Evolutionary conservation across 2,888 invertebrate genomes (phyloP), one percentile per base, ranked within the genome.

Genomic region (Folsomia candida): DNA sequence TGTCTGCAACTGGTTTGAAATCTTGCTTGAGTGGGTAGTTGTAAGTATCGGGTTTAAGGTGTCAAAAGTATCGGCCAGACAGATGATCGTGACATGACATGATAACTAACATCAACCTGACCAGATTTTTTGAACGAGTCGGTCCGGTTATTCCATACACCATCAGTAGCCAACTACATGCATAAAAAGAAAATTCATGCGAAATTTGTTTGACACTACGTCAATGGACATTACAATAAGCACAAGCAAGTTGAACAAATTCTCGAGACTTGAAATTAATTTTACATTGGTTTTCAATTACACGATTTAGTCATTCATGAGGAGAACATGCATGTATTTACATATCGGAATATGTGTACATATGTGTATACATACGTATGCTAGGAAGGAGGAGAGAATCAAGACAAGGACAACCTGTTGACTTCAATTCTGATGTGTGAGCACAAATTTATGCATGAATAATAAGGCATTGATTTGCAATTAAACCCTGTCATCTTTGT

Each of bases 1-100:
- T 58, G 69, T 69, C 69, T 64, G 64, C 64, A 57, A 51, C 63
- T 62, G 3, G 62, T 25, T 62, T 62, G 6, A 26, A 14, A 18
- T 25, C 29, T 62, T 27, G 29, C 62, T 28, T 47, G 29, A 62
- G 62, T 29, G 14, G 62, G 6, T 62, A 29, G 28, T 62, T 14
- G 6, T 14, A 62, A 27, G 29, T 62, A 62, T 27, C n/a, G 6
- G 37, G 14, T 62, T 62, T 71, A 69, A 73, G 75, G 75, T 75
- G 75, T 75, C 73, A 73, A 70, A 73, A 68, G 69, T 68, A 73
- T 75, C 64, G 71, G 68, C 58, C 37, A 68, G 75, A 72, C 71
- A n/a, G n/a, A 73, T 71, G 67, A 73, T 73, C 75, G 75, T 75
- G 75, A 75, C 73, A 71, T 71, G 75, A 75, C 64, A 73, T 66